A percentile compares a stretch with the other conserved stretches of the same genome.
Evolutionary conservation across 2,888 invertebrate species (phyloP).

Genomic region (Mimas tiliae): DNA sequence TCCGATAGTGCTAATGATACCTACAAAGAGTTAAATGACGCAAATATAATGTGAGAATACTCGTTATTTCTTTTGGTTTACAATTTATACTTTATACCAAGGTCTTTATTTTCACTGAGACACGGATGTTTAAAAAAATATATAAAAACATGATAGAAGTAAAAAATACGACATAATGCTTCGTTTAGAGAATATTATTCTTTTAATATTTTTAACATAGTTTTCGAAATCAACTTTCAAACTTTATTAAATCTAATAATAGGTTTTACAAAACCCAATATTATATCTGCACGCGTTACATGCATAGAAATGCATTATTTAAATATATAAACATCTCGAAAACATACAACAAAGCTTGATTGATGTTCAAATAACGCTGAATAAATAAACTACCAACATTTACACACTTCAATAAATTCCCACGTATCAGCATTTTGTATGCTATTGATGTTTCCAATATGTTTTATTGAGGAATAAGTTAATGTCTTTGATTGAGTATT

Average conservation of each 20-base stretch:
- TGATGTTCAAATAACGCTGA: background rate
- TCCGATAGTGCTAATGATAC: background rate
- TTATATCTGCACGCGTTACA: background rate
- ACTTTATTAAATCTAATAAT: too few relatives aligned
- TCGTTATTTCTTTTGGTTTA: background rate
- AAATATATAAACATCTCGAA: background rate
- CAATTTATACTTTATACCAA: too few relatives aligned
- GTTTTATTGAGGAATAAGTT: slow-evolving; percentile 1
- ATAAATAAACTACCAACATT: slow-evolving; percentile 9
- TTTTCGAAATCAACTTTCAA: too few relatives aligned
- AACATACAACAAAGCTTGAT: slow-evolving; percentile 1
- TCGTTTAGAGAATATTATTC: too few relatives aligned
- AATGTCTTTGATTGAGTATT: background rate
- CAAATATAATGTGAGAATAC: background rate
- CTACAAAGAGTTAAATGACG: background rate
- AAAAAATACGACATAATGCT: too few relatives aligned
- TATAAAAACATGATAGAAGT: too few relatives aligned
- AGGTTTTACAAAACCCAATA: too few relatives aligned
- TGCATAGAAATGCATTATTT: too few relatives aligned
- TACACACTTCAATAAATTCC: slow-evolving; percentile 7
- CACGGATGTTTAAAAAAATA: background rate
- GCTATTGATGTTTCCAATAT: slow-evolving; percentile 20
- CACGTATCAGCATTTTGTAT: slow-evolving; percentile 14
- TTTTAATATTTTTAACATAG: too few relatives aligned
- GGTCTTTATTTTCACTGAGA: background rate